phyloP scores from a whole-genome alignment of 2,797 vertebrate species.

The Columba guinea region DNA sequence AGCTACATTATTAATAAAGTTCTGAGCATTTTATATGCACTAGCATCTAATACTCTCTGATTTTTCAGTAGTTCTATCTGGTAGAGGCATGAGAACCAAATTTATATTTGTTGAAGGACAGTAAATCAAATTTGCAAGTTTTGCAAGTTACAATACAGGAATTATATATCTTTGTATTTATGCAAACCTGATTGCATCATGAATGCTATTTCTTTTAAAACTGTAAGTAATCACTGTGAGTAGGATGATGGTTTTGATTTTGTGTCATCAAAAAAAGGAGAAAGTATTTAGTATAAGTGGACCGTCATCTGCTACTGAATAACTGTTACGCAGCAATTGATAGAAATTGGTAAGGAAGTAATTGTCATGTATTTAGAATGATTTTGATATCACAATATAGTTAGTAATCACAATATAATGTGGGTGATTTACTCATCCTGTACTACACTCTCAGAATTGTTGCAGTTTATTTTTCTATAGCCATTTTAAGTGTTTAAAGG shows the following conservation, averaged over 20 bases:
- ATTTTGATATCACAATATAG: not conserved
- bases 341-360: not conserved
- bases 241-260: not conserved
- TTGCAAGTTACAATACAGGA: not conserved
- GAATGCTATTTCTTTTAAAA: not conserved
- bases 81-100: not conserved
- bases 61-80: not conserved
- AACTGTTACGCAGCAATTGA: not conserved
- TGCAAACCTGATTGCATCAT: not conserved
- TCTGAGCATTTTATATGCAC: not conserved
- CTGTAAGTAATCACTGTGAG: not conserved
- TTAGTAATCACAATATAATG: not conserved
- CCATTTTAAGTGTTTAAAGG: not conserved
- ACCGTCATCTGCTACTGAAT: not conserved
- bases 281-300: not conserved
- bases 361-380: not conserved
- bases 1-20: not conserved
- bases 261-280: not conserved
- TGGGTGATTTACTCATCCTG: not conserved
- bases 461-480: not conserved
- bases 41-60: not conserved
- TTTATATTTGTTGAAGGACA: not conserved
- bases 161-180: accelerated
- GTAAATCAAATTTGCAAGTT: not conserved
- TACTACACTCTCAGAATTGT: not conserved